Conservation (phyloP, 37 sponge, comb jelly and placozoan genomes). For the Cliona cf. orientalis region DNA sequence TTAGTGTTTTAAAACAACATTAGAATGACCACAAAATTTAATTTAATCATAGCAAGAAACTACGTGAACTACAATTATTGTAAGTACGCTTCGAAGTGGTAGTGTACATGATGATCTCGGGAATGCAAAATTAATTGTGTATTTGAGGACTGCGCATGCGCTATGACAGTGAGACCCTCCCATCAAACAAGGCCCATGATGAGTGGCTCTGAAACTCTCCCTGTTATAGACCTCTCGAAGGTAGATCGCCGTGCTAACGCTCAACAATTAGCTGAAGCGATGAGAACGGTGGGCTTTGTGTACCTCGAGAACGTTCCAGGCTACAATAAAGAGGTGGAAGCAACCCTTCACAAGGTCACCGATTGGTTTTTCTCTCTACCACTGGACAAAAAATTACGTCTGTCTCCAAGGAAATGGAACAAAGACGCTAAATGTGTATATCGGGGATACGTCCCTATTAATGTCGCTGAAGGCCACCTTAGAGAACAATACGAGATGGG, state of each 20-base stretch:
- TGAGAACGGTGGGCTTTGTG: conserved; percentile 54
- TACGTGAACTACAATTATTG: too few relatives aligned
- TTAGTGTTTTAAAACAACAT: too few relatives aligned
- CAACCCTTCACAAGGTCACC: conserved; percentile 10
- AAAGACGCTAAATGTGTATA: conserved; percentile 13
- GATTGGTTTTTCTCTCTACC: conserved; percentile 55
- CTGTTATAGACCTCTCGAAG: conserved; percentile 34
- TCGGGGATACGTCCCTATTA: conserved; percentile 45
- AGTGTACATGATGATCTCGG: too few relatives aligned
- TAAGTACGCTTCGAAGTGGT: too few relatives aligned
- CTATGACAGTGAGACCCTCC: too few relatives aligned
- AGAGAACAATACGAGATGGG: conserved; percentile 58
- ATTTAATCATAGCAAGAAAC: too few relatives aligned
- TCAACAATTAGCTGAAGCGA: conserved; percentile 3
- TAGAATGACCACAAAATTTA: too few relatives aligned
- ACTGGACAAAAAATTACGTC: conserved; percentile 28
- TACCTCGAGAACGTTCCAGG: conserved; percentile 65
- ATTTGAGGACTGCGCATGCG: too few relatives aligned
- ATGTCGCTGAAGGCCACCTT: conserved; percentile 12
- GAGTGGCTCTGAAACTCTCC: too few relatives aligned
- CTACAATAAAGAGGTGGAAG: conserved; percentile 12
- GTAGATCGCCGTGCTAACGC: conserved; percentile 5
- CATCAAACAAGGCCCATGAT: too few relatives aligned
- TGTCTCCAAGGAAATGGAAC: conserved; percentile 42
- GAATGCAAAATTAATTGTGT: too few relatives aligned